Base-by-base conservation (phyloP, 2,888 invertebrate genomes). In the Eristalinus sepulchralis region DNA sequence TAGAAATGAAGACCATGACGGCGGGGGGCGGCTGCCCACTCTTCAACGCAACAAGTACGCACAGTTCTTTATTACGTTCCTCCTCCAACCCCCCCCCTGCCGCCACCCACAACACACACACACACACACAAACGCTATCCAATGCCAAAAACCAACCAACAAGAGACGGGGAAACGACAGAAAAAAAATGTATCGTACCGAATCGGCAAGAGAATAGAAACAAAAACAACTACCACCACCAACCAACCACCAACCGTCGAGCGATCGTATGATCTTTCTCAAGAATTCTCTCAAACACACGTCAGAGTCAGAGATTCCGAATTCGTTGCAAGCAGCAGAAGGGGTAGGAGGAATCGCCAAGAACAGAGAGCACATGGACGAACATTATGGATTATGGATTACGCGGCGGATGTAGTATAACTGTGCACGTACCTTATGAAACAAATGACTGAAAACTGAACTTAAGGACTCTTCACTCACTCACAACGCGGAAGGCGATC, bases 201-300 rank as follows among this genome's bases (percentile, higher is more conserved):
- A 47, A 47, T 47, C n/a, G 47, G 17, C n/a, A 47, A 47, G 47
- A 47, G 47, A 68, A 53, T 10, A 47, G 79, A 57, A 64, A 47
- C 39, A 63, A 70, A 70, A 84, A 72, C 62, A 68, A 62, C 73
- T 17, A 27, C 27, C 27, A 27, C 27, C 27, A 62, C 62, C 59
- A 47, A 36, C 66, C 64, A 70, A 75, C 79, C 67, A 81, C 60
- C 70, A 34, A 67, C 47, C 34, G 77, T 53, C 79, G 53, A 82
- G 59, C 85, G 77, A 85, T 85, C 85, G 82, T 85, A 85, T 82
- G 85, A 85, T 85, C 85, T 73, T 78, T 77, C 47, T 33, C 31
- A 67, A 47, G 64, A 64, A 82, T 85, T 62, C 77, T 84, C 84
- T 80, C 80, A 71, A 57, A 79, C 36, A 78, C 83, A 85, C 82